Conservation (phyloP, 2,113 vertebrate species). For the Centropristis striata region DNA sequence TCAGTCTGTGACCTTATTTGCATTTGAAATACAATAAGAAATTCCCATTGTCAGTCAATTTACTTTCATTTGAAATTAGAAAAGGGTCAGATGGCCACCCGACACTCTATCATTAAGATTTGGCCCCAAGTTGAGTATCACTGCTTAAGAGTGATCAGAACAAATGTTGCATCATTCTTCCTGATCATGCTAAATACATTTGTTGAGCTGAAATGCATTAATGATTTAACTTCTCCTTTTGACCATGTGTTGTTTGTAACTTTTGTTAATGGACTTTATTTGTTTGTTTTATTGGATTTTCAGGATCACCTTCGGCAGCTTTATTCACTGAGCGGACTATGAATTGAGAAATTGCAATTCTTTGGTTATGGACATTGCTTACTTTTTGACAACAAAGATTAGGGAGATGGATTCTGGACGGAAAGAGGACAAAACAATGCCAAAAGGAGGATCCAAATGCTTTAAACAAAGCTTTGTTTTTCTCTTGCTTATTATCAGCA, state of each 20-base stretch:
- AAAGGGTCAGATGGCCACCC: too few relatives aligned
- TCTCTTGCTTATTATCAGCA: slow-evolving; percentile 8
- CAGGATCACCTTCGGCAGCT: neutral
- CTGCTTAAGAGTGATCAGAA: too few relatives aligned
- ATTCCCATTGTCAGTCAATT: too few relatives aligned
- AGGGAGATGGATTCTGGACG: slow-evolving; percentile 6
- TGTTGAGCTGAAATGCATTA: too few relatives aligned
- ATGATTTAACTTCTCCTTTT: too few relatives aligned
- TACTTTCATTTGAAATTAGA: too few relatives aligned
- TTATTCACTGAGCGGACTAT: neutral
- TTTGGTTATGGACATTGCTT: neutral
- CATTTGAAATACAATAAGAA: too few relatives aligned
- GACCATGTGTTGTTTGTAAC: neutral
- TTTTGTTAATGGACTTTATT: neutral
- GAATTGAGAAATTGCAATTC: neutral
- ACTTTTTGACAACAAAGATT: neutral
- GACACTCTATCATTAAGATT: too few relatives aligned
- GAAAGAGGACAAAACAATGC: neutral
- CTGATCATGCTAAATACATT: too few relatives aligned
- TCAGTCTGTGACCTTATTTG: too few relatives aligned
- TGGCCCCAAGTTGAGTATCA: too few relatives aligned
- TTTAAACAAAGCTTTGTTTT: neutral
- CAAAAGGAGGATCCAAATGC: neutral
- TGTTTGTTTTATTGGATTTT: slow-evolving; percentile 13
- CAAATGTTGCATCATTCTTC: too few relatives aligned